These are phyloP conservation scores for Augochlora pura DNA, from an alignment of 1,140 invertebrate species.

Conservation along the genomic window DNA sequence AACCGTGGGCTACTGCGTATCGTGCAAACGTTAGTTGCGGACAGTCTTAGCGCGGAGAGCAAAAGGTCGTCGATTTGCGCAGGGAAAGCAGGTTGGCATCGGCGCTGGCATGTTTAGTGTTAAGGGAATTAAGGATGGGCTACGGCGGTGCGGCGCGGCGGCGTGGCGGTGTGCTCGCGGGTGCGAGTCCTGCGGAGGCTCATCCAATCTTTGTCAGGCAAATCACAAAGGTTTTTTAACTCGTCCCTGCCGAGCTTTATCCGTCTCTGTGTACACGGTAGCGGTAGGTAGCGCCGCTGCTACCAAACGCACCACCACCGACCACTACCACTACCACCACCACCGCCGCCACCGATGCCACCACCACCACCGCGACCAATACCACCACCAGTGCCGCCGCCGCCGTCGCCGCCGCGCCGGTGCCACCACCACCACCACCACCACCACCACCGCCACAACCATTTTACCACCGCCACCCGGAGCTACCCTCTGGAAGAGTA, in stretches of 20 bases:
- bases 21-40: too few species aligned
- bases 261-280: not conserved
- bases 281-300: not conserved
- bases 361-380: not conserved
- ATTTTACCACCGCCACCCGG: too few species aligned
- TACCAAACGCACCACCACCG: not conserved
- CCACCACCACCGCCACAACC: not conserved
- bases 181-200: not conserved
- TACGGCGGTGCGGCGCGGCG: too few species aligned
- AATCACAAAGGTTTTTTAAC: slow-evolving; percentile 32
- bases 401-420: not conserved
- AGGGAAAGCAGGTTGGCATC: too few species aligned
- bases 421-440: too few species aligned
- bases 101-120: too few species aligned
- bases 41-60: too few species aligned
- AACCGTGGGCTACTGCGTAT: too few species aligned
- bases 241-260: slow-evolving; percentile 1
- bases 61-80: too few species aligned
- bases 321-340: not conserved
- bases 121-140: too few species aligned
- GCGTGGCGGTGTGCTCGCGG: too few species aligned
- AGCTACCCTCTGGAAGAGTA: slow-evolving; percentile 22
- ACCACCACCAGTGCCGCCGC: not conserved
- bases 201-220: slow-evolving; percentile 22
- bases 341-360: too few species aligned